Percentiles rank a stretch among this genome's conserved stretches.
Evolutionary conservation across 2,888 invertebrate genomes (phyloP).

Genomic region (Tetragonula carbonaria): DNA sequence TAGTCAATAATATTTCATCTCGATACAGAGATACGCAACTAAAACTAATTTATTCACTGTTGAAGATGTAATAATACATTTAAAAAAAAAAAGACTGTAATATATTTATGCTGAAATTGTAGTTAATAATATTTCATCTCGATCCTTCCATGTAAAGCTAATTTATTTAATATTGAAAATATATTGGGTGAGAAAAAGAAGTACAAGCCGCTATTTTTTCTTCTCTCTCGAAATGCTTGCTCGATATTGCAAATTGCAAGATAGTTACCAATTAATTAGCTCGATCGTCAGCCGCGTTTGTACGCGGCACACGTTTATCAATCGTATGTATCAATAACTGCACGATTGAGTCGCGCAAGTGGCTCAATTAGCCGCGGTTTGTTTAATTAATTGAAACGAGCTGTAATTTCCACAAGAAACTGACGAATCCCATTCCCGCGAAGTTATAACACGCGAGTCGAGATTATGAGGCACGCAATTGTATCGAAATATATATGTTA

Average conservation of each 20-base stretch:
- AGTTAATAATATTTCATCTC: neutral
- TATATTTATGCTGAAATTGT: neutral
- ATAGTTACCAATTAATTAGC: constrained; percentile 13
- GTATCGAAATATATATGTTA: constrained; percentile 12
- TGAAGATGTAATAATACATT: too few relatives aligned
- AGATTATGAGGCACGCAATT: constrained; percentile 15
- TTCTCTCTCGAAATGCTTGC: neutral
- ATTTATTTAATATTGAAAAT: neutral
- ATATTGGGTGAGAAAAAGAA: neutral
- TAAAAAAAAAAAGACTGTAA: neutral
- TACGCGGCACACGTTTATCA: constrained; percentile 14
- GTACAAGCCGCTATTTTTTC: neutral
- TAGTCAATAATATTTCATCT: too few relatives aligned
- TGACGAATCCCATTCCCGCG: constrained; percentile 6
- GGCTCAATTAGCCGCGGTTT: constrained; percentile 19
- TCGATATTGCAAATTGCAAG: neutral
- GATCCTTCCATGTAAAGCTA: neutral
- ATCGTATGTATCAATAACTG: constrained; percentile 8
- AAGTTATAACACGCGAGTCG: neutral
- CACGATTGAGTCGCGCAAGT: constrained; percentile 16
- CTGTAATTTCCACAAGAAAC: constrained; percentile 14
- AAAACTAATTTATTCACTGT: too few relatives aligned
- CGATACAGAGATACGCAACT: too few relatives aligned
- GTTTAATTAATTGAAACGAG: constrained; percentile 26
- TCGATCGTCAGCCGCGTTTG: neutral